A percentile compares a stretch with the other conserved stretches of the same genome.
Evolutionary conservation across 1,140 invertebrate genomes (phyloP).

Genomic region (Uloborus diversus): DNA sequence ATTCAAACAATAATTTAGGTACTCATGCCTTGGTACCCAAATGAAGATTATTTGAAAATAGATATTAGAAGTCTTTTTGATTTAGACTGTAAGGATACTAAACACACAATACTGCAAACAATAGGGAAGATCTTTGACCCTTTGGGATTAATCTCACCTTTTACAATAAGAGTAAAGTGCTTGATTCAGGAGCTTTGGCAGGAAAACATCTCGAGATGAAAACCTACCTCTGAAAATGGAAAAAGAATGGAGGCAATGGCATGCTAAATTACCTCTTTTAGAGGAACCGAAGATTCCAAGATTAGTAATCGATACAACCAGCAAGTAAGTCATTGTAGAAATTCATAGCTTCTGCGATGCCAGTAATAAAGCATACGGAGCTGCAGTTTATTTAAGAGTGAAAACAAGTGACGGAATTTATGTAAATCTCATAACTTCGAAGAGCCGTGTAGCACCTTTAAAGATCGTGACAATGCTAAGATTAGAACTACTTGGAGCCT

Average conservation of each 20-base stretch:
- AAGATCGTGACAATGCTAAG: background rate
- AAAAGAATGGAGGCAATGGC: constrained; percentile 13
- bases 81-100: background rate
- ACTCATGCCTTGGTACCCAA: background rate
- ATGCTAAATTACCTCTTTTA: background rate
- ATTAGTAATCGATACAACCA: background rate
- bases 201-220: constrained; percentile 26
- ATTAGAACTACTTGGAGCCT: constrained; percentile 19
- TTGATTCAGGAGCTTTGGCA: constrained; percentile 32
- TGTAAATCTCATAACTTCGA: constrained; percentile 2
- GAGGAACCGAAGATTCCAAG: background rate
- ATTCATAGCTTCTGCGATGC: constrained; percentile 17
- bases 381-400: background rate
- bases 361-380: constrained; percentile 8
- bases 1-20: constrained; percentile 13
- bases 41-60: constrained; percentile 3
- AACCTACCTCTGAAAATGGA: background rate
- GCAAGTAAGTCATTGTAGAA: background rate
- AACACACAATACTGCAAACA: background rate
- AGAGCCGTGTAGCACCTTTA: background rate
- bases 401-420: background rate
- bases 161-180: constrained; percentile 16
- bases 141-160: background rate
- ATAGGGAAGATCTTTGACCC: background rate
- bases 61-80: background rate